phyloP scores from a whole-genome alignment of 2,113 vertebrate species.

The Upupa epops region DNA sequence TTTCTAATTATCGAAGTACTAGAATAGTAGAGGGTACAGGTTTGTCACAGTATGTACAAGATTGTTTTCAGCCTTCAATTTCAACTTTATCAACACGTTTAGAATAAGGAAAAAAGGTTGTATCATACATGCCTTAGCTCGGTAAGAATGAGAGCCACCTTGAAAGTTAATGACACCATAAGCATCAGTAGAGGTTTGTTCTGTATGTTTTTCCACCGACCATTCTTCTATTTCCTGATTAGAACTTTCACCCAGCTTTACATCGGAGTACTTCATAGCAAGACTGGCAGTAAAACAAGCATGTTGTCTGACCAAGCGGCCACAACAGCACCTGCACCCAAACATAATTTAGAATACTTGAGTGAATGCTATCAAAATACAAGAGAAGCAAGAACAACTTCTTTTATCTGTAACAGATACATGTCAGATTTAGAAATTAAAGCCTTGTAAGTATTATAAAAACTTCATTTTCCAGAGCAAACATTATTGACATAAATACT shows the following conservation, averaged over 20 bases:
- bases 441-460: neutral
- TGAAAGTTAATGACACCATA: slow-evolving; percentile 99
- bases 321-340: slow-evolving; percentile 89
- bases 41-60: neutral
- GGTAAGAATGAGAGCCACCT: slow-evolving; percentile 98
- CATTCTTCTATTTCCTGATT: slow-evolving; percentile 87
- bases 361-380: neutral
- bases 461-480: neutral
- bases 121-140: slow-evolving; percentile 86
- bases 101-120: neutral
- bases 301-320: slow-evolving; percentile 95
- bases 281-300: slow-evolving; percentile 95
- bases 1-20: neutral
- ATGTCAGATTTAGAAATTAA: neutral
- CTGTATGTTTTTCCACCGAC: slow-evolving; percentile 97
- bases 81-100: neutral
- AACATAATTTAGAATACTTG: neutral
- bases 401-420: neutral
- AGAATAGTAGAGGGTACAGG: neutral
- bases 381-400: neutral
- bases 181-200: slow-evolving; percentile 92
- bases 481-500: neutral
- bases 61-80: neutral
- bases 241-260: slow-evolving; percentile 90
- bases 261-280: slow-evolving; percentile 94